Conservation (phyloP, 2,113 vertebrate species). For the Neofelis nebulosa region DNA sequence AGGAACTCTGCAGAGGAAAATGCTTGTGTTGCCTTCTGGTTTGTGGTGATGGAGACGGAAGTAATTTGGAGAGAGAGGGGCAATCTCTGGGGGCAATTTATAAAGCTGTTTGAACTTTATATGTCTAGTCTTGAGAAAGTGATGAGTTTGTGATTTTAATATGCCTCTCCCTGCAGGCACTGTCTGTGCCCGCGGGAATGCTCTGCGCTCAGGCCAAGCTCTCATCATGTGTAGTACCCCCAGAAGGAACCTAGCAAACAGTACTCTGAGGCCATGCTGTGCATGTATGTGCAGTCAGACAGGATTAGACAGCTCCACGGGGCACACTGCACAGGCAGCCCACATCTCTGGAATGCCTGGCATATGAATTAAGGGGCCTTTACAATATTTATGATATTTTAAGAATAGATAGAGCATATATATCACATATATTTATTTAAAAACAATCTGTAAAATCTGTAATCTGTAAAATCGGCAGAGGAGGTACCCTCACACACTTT, state of each 20-base stretch:
- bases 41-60: not conserved
- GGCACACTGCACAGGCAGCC: too few relatives aligned
- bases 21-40: not conserved
- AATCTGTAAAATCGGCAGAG: not conserved
- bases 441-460: not conserved
- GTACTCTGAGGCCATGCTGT: not conserved
- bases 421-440: not conserved
- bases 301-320: not conserved
- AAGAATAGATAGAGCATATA: not conserved
- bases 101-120: conserved; percentile 25
- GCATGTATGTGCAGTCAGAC: not conserved
- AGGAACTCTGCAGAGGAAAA: not conserved
- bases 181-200: not conserved
- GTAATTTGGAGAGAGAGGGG: not conserved
- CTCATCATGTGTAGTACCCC: not conserved
- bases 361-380: not conserved
- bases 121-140: conserved; percentile 29
- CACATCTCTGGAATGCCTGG: not conserved
- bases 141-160: conserved; percentile 58
- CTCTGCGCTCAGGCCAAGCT: not conserved
- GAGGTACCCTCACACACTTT: not conserved
- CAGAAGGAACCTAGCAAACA: not conserved
- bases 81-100: conserved; percentile 41
- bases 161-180: not conserved
- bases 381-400: not conserved